Evolutionary conservation across 2,113 vertebrate species (phyloP).

Genomic region (Gila orcuttii): DNA sequence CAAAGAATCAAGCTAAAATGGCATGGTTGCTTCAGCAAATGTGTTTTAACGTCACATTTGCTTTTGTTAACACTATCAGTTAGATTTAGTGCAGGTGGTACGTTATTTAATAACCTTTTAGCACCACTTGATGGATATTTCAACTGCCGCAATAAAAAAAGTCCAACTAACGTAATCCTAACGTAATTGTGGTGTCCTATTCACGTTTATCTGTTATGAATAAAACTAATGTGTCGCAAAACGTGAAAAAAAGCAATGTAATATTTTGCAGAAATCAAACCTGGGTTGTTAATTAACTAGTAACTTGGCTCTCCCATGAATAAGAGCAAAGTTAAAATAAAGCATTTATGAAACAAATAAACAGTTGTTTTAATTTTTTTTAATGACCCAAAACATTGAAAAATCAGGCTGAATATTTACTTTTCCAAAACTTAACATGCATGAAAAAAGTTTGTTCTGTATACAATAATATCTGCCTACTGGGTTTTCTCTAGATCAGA

Average conservation of each 20-base stretch:
- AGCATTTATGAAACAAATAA: constrained; percentile 3
- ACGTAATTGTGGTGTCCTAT: not conserved
- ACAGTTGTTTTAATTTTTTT: not conserved
- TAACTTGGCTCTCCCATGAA: not conserved
- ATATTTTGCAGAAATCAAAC: not conserved
- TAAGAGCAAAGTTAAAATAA: not conserved
- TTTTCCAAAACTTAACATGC: too few species aligned
- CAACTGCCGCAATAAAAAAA: not conserved
- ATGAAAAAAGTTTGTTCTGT: not conserved
- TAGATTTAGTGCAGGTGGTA: not conserved
- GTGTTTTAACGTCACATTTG: not conserved
- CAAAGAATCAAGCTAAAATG: not conserved
- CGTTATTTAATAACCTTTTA: not conserved
- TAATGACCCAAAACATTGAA: not conserved
- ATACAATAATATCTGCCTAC: not conserved
- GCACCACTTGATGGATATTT: not conserved
- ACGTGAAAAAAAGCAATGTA: too few species aligned
- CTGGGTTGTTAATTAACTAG: not conserved
- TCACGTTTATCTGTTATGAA: not conserved
- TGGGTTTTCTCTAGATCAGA: not conserved
- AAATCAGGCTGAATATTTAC: too few species aligned
- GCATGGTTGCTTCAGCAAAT: not conserved
- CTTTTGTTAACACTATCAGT: not conserved
- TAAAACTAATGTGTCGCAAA: too few species aligned
- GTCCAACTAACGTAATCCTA: not conserved